Base-by-base conservation (phyloP, 1,140 invertebrate genomes). In the Scaptomyza hsui region DNA sequence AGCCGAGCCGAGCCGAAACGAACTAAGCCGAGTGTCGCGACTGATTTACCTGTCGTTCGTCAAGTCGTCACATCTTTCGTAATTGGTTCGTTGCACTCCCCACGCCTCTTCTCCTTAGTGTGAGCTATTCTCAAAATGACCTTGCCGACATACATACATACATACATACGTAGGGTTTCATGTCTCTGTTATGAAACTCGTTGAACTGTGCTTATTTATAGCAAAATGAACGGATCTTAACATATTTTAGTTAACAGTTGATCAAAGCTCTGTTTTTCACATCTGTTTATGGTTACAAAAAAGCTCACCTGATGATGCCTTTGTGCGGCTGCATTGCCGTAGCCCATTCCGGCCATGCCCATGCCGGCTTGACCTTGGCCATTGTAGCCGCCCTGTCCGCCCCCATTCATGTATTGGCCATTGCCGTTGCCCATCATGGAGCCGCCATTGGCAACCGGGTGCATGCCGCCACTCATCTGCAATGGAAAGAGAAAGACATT, bases 341-440 rank as follows among this genome's bases (percentile, higher is more conserved):
- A 86, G 74, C 82, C 91, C 92, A 92, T 92, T 65, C 75, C 75
- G 63, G 78, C 85, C 69, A 89, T 91, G 92, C 70, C 85, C 86
- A 90, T 91, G 48, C 71, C 71, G 12, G 77, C 71, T 51, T 88
- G 78, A 49, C 48, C 62, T 37, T 37, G 32, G 42, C 78, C 73
- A 64, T 70, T 86, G 12, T 85, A 85, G 59, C 69, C 73, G 90
- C 90, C 74, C 57, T 93, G 92, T 15, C 59, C 61, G 29, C 89
- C 78, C 4, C 82, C 81, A 7, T 85, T 85, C 81, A 85, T 85
- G 42, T 85, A 85, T 39, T 93, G 93, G 92, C 63, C 79, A 51
- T 53, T 72, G 59, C 73, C 79, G 49, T 82, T 91, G 68, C 71
- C 72, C 69, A 81, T 79, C 77, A 89, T 81, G n/a, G 12, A 12